Percentiles rank a stretch among this genome's conserved stretches.
Evolutionary conservation across 2,797 vertebrate genomes (phyloP).

Genomic region (Lacerta agilis): DNA sequence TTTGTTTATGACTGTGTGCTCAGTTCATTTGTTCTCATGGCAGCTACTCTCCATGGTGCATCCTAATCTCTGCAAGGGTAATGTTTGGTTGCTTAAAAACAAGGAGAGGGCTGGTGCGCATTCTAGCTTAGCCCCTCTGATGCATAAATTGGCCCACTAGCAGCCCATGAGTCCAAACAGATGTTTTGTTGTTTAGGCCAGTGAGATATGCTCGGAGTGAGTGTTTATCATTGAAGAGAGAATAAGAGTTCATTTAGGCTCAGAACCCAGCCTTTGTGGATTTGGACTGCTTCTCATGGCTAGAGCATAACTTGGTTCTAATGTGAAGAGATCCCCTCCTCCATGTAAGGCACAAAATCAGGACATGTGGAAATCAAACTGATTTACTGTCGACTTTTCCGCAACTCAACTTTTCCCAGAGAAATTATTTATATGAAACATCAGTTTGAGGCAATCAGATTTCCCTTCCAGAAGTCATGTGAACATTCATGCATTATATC

Average conservation of each 20-base stretch:
- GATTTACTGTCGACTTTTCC: background rate
- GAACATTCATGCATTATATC: background rate
- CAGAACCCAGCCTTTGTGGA: background rate
- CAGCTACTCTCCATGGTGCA: background rate
- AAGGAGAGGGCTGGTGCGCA: background rate
- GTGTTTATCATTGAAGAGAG: conserved; percentile 22
- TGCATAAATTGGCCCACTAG: conserved; percentile 25
- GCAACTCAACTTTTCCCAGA: background rate
- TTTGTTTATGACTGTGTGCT: background rate
- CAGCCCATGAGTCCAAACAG: conserved; percentile 22
- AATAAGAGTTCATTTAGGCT: background rate
- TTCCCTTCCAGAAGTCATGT: background rate
- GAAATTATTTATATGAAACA: background rate
- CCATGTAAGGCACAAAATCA: background rate
- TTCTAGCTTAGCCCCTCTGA: background rate
- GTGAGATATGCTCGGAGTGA: background rate
- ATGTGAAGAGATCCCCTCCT: background rate
- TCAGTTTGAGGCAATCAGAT: background rate
- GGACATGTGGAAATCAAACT: conserved; percentile 6
- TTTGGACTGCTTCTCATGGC: background rate
- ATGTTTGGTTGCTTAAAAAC: conserved; percentile 29
- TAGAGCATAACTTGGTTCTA: background rate
- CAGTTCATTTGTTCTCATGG: conserved; percentile 17
- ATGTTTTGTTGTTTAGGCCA: conserved; percentile 25
- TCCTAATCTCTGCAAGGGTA: conserved; percentile 2